Conservation (phyloP, 2,113 vertebrate species). For the Alouatta palliata region DNA sequence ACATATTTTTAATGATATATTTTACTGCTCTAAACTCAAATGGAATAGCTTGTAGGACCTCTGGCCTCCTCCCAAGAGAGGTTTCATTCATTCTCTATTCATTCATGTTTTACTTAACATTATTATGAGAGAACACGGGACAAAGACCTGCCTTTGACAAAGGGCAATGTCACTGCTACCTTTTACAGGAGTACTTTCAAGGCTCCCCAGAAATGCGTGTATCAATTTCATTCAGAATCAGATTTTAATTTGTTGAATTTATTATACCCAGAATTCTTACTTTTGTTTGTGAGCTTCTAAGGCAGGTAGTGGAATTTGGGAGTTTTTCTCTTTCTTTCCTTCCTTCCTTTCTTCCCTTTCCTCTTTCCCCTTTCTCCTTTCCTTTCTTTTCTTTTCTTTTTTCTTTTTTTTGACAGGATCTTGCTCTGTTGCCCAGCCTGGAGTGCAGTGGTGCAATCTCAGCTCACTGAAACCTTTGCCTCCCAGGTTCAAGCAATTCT, state of each 20-base stretch:
- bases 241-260: background rate
- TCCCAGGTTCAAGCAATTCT: too few relatives aligned
- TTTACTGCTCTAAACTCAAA: slow-evolving; percentile 25
- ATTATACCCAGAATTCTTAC: background rate
- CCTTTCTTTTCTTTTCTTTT: too few relatives aligned
- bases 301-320: background rate
- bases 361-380: accelerated
- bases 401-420: too few relatives aligned
- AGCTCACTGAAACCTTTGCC: too few relatives aligned
- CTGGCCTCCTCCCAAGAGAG: too few relatives aligned
- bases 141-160: background rate
- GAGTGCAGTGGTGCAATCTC: too few relatives aligned
- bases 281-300: background rate
- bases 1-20: background rate
- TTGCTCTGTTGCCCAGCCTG: too few relatives aligned
- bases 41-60: background rate
- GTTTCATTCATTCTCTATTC: background rate
- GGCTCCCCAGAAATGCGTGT: background rate
- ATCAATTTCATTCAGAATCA: background rate
- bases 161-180: background rate
- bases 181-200: background rate
- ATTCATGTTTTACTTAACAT: background rate
- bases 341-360: too few relatives aligned
- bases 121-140: background rate
- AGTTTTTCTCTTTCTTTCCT: too few relatives aligned